Conservation (phyloP, 2,888 invertebrate species). For the Drosophila basisetae region DNA sequence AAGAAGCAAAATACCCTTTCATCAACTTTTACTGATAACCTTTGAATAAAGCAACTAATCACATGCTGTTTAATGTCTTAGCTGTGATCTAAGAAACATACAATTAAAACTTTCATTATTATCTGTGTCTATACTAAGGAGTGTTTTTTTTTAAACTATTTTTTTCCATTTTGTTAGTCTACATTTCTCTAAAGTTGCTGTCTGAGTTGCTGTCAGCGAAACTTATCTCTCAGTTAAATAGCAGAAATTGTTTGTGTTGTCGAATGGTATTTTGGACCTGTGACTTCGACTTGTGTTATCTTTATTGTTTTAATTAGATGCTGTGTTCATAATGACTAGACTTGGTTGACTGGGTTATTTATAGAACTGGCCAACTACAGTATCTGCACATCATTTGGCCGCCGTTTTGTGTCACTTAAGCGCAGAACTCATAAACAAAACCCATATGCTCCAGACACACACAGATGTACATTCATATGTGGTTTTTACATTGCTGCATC, state of each 20-base stretch:
- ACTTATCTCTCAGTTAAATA: constrained; percentile 1
- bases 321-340: constrained; percentile 53
- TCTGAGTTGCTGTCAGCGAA: neutral
- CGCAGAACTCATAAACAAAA: constrained; percentile 71
- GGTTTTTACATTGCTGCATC: constrained; percentile 35
- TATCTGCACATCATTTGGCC: constrained; percentile 78
- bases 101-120: constrained; percentile 12
- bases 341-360: constrained; percentile 57
- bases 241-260: constrained; percentile 19
- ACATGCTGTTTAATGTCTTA: neutral
- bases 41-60: neutral
- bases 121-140: neutral
- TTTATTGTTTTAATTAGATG: constrained; percentile 62
- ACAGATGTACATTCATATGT: neutral
- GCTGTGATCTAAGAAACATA: neutral
- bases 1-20: too few relatives aligned
- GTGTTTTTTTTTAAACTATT: neutral
- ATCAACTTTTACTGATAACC: neutral
- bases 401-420: constrained; percentile 78
- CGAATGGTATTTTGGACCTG: constrained; percentile 3
- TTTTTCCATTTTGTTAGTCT: neutral
- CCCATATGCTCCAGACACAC: constrained; percentile 48
- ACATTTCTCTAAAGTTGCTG: neutral
- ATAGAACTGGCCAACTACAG: constrained; percentile 59
- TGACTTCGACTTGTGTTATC: constrained; percentile 32